Base-by-base conservation (phyloP, 2,113 vertebrate species). In the Melanocharis versteri region DNA sequence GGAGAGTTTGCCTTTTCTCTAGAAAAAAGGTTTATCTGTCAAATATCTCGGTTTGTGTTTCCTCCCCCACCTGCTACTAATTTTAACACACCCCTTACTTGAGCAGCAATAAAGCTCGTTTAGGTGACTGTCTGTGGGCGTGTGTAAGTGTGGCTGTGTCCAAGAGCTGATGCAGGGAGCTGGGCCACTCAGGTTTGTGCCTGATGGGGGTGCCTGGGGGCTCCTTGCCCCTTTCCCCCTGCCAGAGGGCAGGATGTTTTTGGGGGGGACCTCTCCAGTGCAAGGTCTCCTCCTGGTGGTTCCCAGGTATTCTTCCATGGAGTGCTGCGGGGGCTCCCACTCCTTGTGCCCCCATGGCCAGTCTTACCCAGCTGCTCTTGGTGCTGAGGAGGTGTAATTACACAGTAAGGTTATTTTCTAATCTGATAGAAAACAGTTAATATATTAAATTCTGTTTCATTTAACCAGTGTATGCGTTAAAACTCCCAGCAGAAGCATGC, bases 101-200 rank as follows among this genome's bases (percentile, higher is more conserved):
- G 39, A 80, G 58, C 31, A 54, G 31, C 13, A 13, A 27, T 83
- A 33, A 60, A 83, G 27, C 22, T 72, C 37, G 35, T 24, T 9
- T 9, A 20, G 23, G 20, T 50, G 37, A 19, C 28, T 60, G 16
- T 27, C 15, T 58, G 27, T 17, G 27, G 40, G 45, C 9, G 9
- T 27, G 5, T 26, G 19, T 42, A n/a, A 23, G 28, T 7, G 14
- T 11, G 13, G 24, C 42, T 0, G 0, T 18, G 33, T 27, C 19
- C 24, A 6, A 24, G 33, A 11, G 39, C 37, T 19, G 44, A 15
- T 35, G 33, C 10, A 8, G 30, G 51, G 45, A 66, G 12, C 51
- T 71, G 54, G 60, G 51, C 27, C 7, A 6, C 24, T 26, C 21
- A 20, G 15, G 19, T 45, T 56, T 30, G 26, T 56, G 44, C 44